Evolutionary conservation across 2,888 invertebrate species (phyloP), one percentile per base, ranked within the genome.

Genomic region (Macrophya annulata): DNA sequence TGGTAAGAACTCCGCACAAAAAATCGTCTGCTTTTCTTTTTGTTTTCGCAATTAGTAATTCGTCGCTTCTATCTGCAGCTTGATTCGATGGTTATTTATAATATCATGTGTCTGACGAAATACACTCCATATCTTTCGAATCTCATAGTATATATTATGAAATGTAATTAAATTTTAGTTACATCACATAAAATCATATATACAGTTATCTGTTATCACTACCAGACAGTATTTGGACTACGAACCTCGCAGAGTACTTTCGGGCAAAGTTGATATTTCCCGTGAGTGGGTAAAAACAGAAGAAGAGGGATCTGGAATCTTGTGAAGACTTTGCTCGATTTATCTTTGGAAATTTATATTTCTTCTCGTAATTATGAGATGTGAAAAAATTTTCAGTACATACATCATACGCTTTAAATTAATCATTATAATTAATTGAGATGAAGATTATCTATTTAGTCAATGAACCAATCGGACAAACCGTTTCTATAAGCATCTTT

Each of bases 201-300:
- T 21, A 43, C 43, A n/a, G 21, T n/a, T 74, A 9, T 45, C 21
- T n/a, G 85, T 88, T 89, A 89, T 89, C 88, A 86, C 86, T 86
- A 86, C 86, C 86, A 88, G 86, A 88, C 87, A 84, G 85, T 84
- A 85, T 84, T 76, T 88, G 88, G 88, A 89, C 88, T 89, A 85
- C 87, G 87, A 87, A 87, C 88, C 72, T 15, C 48, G n/a, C n/a
- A 40, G 17, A 37, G 40, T 21, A n/a, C 6, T 43, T 82, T 82
- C 45, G 82, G 65, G 82, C 82, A 65, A 82, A 31, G 68, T 82
- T 82, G 15, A 43, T 45, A 21, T 62, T 25, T 45, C 25, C 45
- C 40, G 45, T 6, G 9, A 21, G 12, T 45, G 15, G n/a, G 3
- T 43, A 31, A 3, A 31, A 3, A 31, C 31, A 31, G 55, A 21